Base-by-base conservation (phyloP, 2,113 vertebrate species). In the Cephalopholis sonnerati region DNA sequence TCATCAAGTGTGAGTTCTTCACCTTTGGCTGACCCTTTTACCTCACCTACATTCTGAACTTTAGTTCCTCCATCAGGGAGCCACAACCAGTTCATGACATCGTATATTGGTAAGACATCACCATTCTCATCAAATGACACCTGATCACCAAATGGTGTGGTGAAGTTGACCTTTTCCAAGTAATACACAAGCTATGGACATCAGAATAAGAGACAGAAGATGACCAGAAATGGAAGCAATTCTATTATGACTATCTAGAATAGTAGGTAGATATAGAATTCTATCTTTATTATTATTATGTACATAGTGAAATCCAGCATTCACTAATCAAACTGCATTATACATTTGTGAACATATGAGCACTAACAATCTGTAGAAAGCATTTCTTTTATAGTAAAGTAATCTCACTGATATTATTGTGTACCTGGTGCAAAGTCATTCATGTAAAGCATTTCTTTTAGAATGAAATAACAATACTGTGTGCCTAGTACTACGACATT, bases 121-220 rank as follows among this genome's bases (percentile, higher is more conserved):
- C 32, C 32, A 36, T 7, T 36, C 32, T 36, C 32, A 36, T 36
- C 32, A 36, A 36, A 36, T 36, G 32, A 36, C 32, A 36, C 32
- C 1, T 36, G 32, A 36, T 36, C 32, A 1, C 48, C 48, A 50
- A 50, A 50, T 4, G 81, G 16, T 68, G 94, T 94, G 20, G 90
- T 95, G 68, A 95, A 95, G 58, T 92, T 94, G 10, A 95, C 91
- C 5, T 58, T 89, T 79, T 93, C 68, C 65, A 94, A 73, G 55
- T 94, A 95, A 83, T 93, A 65, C 15, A 93, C 53, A 70, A 95
- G 67, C 94, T 95, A 46, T 22, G 5, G 0, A 25, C 9, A 5
- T 41, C 5, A 64, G 18, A 64, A 46, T 7, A 55, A 58, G 25
- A 4, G 17, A 58, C 0, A 36, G 20, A 32, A 13, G 25, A 46